phyloP scores from a whole-genome alignment of 2,113 vertebrate species.

The Macheiramphus alcinus region DNA sequence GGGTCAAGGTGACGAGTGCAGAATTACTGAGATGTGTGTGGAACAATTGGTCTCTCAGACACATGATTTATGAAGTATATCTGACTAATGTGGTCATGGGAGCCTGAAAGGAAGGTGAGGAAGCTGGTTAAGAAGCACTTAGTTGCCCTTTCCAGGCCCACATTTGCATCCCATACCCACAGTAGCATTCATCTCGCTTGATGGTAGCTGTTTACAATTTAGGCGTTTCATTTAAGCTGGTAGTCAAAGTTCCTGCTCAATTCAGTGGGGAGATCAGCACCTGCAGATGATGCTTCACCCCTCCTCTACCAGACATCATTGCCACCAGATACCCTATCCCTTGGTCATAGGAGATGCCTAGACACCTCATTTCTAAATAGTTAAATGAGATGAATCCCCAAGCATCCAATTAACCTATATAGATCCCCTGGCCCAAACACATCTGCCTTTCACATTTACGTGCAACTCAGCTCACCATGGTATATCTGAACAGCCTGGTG shows the following conservation, averaged over 20 bases:
- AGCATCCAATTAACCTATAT: not conserved
- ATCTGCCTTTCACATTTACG: not conserved
- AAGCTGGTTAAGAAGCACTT: slow-evolving; percentile 32
- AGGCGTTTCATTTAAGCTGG: not conserved
- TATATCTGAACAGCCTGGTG: not conserved
- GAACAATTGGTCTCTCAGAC: slow-evolving; percentile 48
- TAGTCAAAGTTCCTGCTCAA: not conserved
- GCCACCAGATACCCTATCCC: not conserved
- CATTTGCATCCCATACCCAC: not conserved
- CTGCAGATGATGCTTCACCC: not conserved
- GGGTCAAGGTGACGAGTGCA: slow-evolving; percentile 8
- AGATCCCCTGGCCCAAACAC: not conserved
- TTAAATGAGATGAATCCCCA: not conserved
- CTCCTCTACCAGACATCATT: not conserved
- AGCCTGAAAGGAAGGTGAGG: not conserved
- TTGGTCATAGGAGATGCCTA: not conserved
- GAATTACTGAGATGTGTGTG: slow-evolving; percentile 39
- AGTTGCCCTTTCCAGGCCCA: not conserved
- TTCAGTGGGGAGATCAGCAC: not conserved
- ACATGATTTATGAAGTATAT: slow-evolving; percentile 62
- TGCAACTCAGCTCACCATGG: not conserved
- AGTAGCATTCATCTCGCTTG: not conserved
- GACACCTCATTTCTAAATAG: not conserved
- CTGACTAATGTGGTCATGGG: slow-evolving; percentile 30
- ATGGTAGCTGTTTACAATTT: not conserved